A percentile compares a stretch with the other conserved stretches of the same genome.
Conservation (phyloP, 2,797 vertebrate species). For the Sebastolobus altivelis region DNA sequence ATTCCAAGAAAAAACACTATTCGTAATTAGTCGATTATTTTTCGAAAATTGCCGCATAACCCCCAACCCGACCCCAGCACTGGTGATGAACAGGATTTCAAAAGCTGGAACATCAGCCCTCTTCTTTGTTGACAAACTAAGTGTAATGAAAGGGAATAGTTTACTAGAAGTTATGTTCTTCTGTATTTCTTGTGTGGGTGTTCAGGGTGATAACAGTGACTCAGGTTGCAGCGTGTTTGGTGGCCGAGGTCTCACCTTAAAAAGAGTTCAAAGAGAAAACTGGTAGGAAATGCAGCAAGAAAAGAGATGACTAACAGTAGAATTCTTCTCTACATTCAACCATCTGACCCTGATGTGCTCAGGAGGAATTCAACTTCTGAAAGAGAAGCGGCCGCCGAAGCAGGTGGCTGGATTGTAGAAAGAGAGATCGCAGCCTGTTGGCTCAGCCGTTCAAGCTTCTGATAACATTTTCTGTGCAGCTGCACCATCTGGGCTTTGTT, state of each 20-base stretch:
- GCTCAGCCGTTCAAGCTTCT: slow-evolving; percentile 48
- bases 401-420: slow-evolving; percentile 64
- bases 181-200: too few relatives aligned
- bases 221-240: background rate
- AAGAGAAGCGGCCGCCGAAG: slow-evolving; percentile 35
- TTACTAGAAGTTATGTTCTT: background rate
- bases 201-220: background rate
- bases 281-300: background rate
- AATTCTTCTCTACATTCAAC: slow-evolving; percentile 31
- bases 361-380: slow-evolving; percentile 72
- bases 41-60: too few relatives aligned
- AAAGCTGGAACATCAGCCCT: too few relatives aligned
- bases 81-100: too few relatives aligned
- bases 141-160: background rate
- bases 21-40: too few relatives aligned
- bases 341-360: slow-evolving; percentile 64
- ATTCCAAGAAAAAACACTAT: too few relatives aligned
- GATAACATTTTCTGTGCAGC: slow-evolving; percentile 66
- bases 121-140: too few relatives aligned
- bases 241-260: slow-evolving; percentile 1
- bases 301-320: too few relatives aligned
- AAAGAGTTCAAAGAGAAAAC: slow-evolving; percentile 3
- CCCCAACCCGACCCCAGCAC: too few relatives aligned
- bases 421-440: slow-evolving; percentile 48
- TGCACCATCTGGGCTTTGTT: slow-evolving; percentile 52